Percentiles rank a stretch among this genome's conserved stretches.
phyloP scores from a whole-genome alignment of 2,113 vertebrate genomes.

The Bos taurus region DNA sequence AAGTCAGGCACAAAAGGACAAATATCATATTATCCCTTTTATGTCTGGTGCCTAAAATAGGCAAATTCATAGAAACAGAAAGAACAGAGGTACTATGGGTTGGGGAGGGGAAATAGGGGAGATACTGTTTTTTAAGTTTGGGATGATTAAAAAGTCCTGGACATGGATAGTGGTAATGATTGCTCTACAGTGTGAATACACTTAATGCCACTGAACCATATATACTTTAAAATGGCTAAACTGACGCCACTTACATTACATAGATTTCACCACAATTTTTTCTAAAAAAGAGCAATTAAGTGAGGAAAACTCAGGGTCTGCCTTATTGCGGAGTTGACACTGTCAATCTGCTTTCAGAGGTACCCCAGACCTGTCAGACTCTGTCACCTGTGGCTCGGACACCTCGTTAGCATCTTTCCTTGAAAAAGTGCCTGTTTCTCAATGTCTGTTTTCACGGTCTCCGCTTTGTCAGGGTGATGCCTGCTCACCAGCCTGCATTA shows the following conservation, averaged over 20 bases:
- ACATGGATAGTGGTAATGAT: fast-evolving
- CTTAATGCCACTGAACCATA: background rate
- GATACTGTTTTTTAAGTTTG: background rate
- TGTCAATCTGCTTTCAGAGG: background rate
- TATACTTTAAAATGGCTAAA: background rate
- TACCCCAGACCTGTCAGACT: background rate
- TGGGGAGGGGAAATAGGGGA: background rate
- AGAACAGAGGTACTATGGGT: background rate
- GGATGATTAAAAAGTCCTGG: background rate
- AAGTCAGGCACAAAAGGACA: background rate
- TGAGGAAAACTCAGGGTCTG: background rate
- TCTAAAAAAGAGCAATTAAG: background rate
- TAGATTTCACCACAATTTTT: background rate
- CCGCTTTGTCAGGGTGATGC: background rate
- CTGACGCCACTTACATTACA: background rate
- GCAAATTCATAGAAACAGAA: background rate
- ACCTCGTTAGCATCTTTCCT: background rate
- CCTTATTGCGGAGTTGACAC: background rate
- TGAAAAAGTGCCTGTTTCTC: background rate
- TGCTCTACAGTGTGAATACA: background rate
- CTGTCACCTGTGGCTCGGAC: background rate
- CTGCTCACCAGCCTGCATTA: background rate
- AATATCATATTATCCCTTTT: background rate
- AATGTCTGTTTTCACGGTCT: too few species aligned
- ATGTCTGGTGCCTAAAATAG: background rate